These are phyloP conservation scores for Pentalonia nigronervosa DNA, from an alignment of 1,140 invertebrate species.

Conservation along the genomic window DNA sequence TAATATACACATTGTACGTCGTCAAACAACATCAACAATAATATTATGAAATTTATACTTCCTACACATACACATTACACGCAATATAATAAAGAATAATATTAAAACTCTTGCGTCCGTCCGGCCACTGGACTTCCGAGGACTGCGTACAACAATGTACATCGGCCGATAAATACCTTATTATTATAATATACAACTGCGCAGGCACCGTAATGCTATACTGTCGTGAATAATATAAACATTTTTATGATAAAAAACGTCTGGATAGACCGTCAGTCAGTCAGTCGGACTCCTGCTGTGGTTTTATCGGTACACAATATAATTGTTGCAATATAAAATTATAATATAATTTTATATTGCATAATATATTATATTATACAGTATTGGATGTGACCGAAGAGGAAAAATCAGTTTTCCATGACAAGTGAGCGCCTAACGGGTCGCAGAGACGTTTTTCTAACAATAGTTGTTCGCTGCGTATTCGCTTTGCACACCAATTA, in stretches of 20 bases:
- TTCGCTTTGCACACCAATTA: background rate
- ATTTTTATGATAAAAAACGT: background rate
- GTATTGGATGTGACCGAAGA: background rate
- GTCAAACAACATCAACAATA: too few relatives aligned
- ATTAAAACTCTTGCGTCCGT: background rate
- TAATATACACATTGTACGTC: background rate
- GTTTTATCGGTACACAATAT: background rate
- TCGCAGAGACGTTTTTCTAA: constrained; percentile 15
- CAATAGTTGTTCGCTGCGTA: background rate
- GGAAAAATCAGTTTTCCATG: background rate
- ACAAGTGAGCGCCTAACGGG: background rate
- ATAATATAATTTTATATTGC: too few relatives aligned
- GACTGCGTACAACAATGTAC: too few relatives aligned
- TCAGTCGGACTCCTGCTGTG: background rate
- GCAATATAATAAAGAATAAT: background rate
- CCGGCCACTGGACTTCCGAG: too few relatives aligned
- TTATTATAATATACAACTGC: constrained; percentile 8
- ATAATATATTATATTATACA: background rate
- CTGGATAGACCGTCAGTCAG: background rate
- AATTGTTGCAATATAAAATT: too few relatives aligned
- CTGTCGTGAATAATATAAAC: background rate
- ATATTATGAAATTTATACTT: background rate
- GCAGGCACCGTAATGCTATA: background rate
- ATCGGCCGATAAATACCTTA: background rate
- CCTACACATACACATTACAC: too few relatives aligned